Conservation (phyloP, 2,113 vertebrate genomes). For the Hiodon alosoides region DNA sequence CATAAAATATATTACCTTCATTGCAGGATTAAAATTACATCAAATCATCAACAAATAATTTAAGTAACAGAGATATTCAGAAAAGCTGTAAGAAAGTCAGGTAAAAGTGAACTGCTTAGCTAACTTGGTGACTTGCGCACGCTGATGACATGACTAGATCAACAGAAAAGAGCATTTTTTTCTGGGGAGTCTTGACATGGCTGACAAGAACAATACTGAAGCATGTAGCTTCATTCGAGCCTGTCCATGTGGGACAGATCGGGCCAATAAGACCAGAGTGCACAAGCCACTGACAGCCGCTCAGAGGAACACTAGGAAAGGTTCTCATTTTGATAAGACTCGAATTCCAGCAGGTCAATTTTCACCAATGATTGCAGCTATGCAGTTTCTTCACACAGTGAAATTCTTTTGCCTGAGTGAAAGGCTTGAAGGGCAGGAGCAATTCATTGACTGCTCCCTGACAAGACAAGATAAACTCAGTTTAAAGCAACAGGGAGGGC, state of each 20-base stretch:
- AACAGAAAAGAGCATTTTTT: too few relatives aligned
- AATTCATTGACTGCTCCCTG: constrained; percentile 42
- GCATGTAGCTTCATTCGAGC: not conserved
- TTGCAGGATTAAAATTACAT: too few relatives aligned
- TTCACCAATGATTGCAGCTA: constrained; percentile 14
- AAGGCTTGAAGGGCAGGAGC: constrained; percentile 21
- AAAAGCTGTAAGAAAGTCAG: not conserved
- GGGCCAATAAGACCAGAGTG: constrained; percentile 24
- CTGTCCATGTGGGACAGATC: not conserved
- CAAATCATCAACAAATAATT: too few relatives aligned
- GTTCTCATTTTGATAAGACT: constrained; percentile 41
- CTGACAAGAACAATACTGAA: not conserved
- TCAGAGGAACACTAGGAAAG: constrained; percentile 18
- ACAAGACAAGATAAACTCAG: constrained; percentile 37
- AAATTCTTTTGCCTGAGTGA: constrained; percentile 16
- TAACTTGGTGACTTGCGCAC: too few relatives aligned
- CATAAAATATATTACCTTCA: too few relatives aligned
- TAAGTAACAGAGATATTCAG: not conserved
- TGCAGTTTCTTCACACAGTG: not conserved
- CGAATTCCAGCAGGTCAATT: constrained; percentile 17
- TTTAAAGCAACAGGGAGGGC: not conserved
- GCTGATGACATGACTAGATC: too few relatives aligned
- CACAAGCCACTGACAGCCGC: constrained; percentile 33
- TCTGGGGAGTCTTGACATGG: not conserved
- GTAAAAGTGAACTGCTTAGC: not conserved